These are phyloP conservation scores for Rhimphoctona megacephalus DNA, from an alignment of 2,888 invertebrate genomes.

Conservation along the genomic window DNA sequence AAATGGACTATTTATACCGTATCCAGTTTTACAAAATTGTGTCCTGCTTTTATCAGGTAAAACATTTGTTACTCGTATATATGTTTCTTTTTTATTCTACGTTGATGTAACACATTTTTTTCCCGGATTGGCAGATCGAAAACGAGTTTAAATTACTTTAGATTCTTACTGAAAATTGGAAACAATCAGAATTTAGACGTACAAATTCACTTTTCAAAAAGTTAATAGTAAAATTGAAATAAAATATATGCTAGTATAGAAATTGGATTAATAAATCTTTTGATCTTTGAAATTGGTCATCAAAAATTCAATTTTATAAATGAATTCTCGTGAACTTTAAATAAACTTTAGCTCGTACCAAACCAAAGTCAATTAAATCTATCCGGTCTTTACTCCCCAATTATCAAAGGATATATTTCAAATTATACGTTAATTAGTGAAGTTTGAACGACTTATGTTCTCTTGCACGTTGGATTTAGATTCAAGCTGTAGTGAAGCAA, in stretches of 20 bases:
- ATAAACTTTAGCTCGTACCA: not conserved
- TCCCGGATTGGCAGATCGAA: not conserved
- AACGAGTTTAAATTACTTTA: not conserved
- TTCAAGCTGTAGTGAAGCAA: not conserved
- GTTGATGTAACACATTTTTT: not conserved
- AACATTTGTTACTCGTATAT: not conserved
- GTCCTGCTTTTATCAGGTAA: not conserved
- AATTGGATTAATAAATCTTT: not conserved
- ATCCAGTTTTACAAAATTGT: not conserved
- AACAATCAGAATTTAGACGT: not conserved
- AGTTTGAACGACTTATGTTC: conserved; percentile 2
- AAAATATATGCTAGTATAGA: not conserved
- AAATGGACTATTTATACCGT: not conserved
- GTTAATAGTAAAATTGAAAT: not conserved
- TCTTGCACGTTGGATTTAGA: not conserved
- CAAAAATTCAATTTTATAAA: not conserved
- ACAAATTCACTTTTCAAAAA: not conserved
- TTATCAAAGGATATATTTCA: conserved; percentile 22
- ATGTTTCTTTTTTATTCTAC: not conserved
- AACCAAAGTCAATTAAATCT: not conserved
- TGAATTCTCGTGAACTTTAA: not conserved
- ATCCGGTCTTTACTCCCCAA: not conserved
- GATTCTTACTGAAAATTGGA: not conserved
- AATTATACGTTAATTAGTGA: conserved; percentile 22
- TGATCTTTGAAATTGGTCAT: not conserved